A percentile compares a stretch with the other conserved stretches of the same genome.
Conservation (phyloP, 2,797 vertebrate species). For the Hippocampus kuda region DNA sequence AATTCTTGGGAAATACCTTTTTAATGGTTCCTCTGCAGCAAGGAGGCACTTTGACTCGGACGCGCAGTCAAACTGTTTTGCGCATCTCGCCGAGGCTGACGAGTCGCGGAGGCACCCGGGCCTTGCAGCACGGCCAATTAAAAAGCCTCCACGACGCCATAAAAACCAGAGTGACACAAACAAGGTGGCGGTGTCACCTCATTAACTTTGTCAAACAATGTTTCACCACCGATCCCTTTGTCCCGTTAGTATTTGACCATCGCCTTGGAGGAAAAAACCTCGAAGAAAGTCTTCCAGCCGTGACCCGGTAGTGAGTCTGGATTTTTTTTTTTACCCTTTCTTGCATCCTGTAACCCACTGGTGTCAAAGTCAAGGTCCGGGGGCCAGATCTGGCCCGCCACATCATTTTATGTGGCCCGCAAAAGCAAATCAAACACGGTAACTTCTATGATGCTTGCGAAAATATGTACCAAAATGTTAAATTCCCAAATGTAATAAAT, state of each 20-base stretch:
- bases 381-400: too few species aligned
- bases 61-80: constrained; percentile 30
- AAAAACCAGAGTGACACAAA: constrained; percentile 50
- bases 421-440: too few species aligned
- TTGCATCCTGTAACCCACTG: too few species aligned
- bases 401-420: too few species aligned
- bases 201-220: constrained; percentile 54
- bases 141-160: constrained; percentile 41
- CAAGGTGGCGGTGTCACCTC: constrained; percentile 52
- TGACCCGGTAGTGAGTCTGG: neutral
- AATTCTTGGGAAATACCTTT: constrained; percentile 63
- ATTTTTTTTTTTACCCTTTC: neutral
- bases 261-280: constrained; percentile 6
- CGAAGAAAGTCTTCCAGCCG: constrained; percentile 7
- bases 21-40: constrained; percentile 56
- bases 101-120: constrained; percentile 53
- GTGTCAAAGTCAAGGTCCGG: too few species aligned
- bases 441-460: too few species aligned
- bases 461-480: too few species aligned
- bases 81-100: constrained; percentile 54
- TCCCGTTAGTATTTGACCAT: constrained; percentile 29
- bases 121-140: constrained; percentile 55
- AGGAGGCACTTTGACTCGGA: constrained; percentile 37
- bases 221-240: constrained; percentile 32
- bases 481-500: too few species aligned